A percentile compares a stretch with the other conserved stretches of the same genome.
Conservation (phyloP, 2,113 vertebrate species). For the Cygnus atratus region DNA sequence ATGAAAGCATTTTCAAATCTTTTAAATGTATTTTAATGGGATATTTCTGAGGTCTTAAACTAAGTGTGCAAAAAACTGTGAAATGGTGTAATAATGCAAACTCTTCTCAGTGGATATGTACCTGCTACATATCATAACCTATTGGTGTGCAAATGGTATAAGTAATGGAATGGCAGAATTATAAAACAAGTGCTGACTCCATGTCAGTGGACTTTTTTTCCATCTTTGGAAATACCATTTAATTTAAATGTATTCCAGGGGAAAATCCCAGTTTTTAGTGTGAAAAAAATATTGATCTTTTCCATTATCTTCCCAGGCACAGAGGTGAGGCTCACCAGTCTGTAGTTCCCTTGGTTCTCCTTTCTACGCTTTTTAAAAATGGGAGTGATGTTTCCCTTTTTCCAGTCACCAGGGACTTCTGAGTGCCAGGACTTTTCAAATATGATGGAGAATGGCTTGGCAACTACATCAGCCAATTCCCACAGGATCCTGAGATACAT, state of each 20-base stretch:
- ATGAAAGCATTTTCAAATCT: not conserved
- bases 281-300: not conserved
- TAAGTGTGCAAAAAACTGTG: not conserved
- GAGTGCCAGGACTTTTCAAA: no score
- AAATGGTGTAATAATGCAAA: not conserved
- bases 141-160: not conserved
- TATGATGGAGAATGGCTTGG: no score
- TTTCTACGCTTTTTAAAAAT: no score
- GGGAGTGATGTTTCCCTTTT: no score
- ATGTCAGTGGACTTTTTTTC: not conserved
- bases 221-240: not conserved
- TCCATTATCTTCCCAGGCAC: no score
- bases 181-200: not conserved
- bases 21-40: not conserved
- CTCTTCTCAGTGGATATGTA: not conserved
- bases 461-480: no score
- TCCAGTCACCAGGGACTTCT: no score
- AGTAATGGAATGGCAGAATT: not conserved
- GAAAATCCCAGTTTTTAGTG: not conserved
- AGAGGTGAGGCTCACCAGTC: no score
- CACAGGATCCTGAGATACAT: no score
- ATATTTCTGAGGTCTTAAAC: not conserved
- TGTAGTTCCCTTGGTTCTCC: no score
- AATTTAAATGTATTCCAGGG: not conserved
- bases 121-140: not conserved